Percentiles rank a stretch among this genome's conserved stretches.
phyloP scores from a whole-genome alignment of 2,113 vertebrate genomes.

The Xyrauchen texanus region DNA sequence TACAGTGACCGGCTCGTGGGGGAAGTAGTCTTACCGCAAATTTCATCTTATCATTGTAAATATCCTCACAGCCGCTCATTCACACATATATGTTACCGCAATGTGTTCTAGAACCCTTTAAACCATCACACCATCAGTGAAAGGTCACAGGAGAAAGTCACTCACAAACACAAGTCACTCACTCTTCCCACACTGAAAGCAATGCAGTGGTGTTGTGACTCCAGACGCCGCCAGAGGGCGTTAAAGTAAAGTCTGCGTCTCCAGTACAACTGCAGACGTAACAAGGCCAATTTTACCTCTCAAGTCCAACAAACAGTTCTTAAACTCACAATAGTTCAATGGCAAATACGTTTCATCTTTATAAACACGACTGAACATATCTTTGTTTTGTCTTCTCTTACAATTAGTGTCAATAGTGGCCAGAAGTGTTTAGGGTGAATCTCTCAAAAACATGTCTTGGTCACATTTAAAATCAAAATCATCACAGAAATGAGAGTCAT shows the following conservation, averaged over 20 bases:
- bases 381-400: slow-evolving; percentile 16
- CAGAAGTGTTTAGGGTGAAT: no score
- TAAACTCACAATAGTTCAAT: slow-evolving; percentile 12
- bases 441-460: no score
- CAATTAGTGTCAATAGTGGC: background rate
- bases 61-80: background rate
- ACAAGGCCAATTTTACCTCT: slow-evolving; percentile 13
- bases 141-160: slow-evolving; percentile 23
- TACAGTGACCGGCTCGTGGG: background rate
- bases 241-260: background rate
- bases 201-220: slow-evolving; percentile 24
- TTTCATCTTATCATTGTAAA: slow-evolving; percentile 7
- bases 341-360: background rate
- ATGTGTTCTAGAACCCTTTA: background rate
- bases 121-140: slow-evolving; percentile 5
- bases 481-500: no score
- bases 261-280: background rate
- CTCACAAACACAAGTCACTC: slow-evolving; percentile 26
- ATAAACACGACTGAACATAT: background rate
- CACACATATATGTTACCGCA: no score
- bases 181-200: slow-evolving; percentile 55
- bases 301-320: background rate
- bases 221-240: slow-evolving; percentile 27
- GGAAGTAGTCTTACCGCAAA: slow-evolving; percentile 6
- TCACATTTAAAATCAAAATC: no score